Base-by-base conservation (phyloP, 2,888 invertebrate genomes). In the Congeria kusceri region DNA sequence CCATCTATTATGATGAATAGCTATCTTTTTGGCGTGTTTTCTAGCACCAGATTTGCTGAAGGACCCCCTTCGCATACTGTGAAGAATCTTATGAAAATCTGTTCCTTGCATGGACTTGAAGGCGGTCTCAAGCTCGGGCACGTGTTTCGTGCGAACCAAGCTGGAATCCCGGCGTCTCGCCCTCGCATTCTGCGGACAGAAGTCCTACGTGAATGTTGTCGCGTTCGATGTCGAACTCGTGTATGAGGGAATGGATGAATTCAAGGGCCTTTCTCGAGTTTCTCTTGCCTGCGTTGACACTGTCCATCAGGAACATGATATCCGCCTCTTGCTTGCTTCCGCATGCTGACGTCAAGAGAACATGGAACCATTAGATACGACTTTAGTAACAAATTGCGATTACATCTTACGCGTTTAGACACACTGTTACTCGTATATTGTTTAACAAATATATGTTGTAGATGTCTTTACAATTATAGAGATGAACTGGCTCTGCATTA, bases 301-400 rank as follows among this genome's bases (percentile, higher is more conserved):
- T 89, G 81, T 91, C 90, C 82, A 90, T 82, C 20, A 89, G 82
- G 65, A 91, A 90, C 88, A 91, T 89, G 32, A 91, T 81, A 67
- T 91, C 90, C 0, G 90, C 89, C 63, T 88, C 88, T 61, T 90
- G 89, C 29, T 89, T 79, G 27, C 80, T 82, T 0, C 90, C 90
- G 62, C 90, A 90, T 23, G 87, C 90, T 90, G 83, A 11, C 13
- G 25, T 53, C n/a, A 2, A 53, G 9, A 5, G 20, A 20, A 53
- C 0, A 78, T 56, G 1, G 20, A 61, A 61, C 20, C 39, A n/a
- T 27, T 18, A 27, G 9, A 25, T 25, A 56, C 9, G 39, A 11
- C 13, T 39, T 39, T 32, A 32, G 11, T 11, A 32, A 32, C n/a
- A n/a, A n/a, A n/a, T n/a, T n/a, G n/a, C n/a, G n/a, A n/a, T n/a